These are phyloP conservation scores for Simalia tracyae DNA, from an alignment of 2,797 vertebrate genomes.

Conservation along the genomic window DNA sequence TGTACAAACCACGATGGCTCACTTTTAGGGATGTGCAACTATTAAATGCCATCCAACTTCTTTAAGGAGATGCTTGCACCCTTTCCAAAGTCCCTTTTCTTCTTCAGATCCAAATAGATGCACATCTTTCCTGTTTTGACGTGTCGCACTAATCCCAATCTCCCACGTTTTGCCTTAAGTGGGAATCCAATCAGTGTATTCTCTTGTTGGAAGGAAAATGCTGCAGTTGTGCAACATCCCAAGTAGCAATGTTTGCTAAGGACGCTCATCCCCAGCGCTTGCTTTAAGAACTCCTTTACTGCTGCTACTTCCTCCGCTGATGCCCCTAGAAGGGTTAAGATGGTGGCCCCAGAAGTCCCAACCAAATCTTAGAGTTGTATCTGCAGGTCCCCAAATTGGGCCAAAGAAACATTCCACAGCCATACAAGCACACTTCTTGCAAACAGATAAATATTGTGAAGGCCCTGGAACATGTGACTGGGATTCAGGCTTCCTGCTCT, in stretches of 20 bases:
- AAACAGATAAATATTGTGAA: background rate
- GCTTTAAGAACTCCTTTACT: background rate
- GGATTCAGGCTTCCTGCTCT: background rate
- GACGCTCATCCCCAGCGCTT: no score
- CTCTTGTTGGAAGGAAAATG: background rate
- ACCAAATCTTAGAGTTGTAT: background rate
- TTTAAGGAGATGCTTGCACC: no score
- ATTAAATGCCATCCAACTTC: no score
- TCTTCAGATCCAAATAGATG: no score
- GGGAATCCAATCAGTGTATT: background rate
- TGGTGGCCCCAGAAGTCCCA: background rate
- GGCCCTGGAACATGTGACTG: background rate
- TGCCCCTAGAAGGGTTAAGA: background rate
- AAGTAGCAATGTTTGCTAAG: background rate
- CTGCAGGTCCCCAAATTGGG: background rate
- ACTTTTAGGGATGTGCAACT: no score
- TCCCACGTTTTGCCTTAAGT: background rate
- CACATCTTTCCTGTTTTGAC: no score
- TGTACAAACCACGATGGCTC: no score
- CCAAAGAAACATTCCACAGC: background rate
- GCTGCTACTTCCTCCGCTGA: background rate
- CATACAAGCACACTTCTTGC: background rate
- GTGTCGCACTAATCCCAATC: background rate
- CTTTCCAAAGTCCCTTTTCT: no score
- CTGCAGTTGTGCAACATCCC: background rate